Percentiles rank a stretch among this genome's conserved stretches.
These are phyloP conservation scores for Palythoa caribaeorum DNA, from an alignment of 92 coral and sea anemone species.

Conservation along the genomic window DNA sequence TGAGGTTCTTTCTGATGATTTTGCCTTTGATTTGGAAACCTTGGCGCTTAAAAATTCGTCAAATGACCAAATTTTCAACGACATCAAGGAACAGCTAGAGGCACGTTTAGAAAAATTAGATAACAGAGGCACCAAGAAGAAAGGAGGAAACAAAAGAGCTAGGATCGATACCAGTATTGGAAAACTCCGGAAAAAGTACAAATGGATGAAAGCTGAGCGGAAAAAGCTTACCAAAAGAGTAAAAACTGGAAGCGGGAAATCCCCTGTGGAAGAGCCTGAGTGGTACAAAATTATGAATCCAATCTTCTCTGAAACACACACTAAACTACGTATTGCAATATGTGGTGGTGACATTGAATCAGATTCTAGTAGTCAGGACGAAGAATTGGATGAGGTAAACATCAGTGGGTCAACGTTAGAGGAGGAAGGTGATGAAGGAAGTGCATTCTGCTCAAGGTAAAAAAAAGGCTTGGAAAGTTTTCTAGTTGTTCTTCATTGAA, in stretches of 20 bases:
- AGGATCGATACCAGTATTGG: constrained; percentile 32
- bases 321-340: constrained; percentile 36
- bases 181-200: constrained; percentile 46
- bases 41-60: constrained; percentile 34
- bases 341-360: constrained; percentile 44
- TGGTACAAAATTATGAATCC: constrained; percentile 31
- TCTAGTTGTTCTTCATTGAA: constrained; percentile 14
- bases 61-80: constrained; percentile 31
- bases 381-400: constrained; percentile 21
- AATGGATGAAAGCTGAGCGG: constrained; percentile 48
- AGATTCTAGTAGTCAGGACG: constrained; percentile 38
- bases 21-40: constrained; percentile 29
- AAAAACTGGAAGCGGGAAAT: constrained; percentile 38
- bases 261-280: constrained; percentile 16
- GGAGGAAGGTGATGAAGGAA: constrained; percentile 21
- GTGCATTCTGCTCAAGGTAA: constrained; percentile 11
- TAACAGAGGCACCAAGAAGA: constrained; percentile 43
- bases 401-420: constrained; percentile 15
- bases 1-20: constrained; percentile 42
- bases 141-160: constrained; percentile 39
- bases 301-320: constrained; percentile 34
- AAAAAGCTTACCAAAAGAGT: constrained; percentile 38
- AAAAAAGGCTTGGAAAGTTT: constrained; percentile 19
- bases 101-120: constrained; percentile 18
- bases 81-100: constrained; percentile 38